phyloP scores from a whole-genome alignment of 1,140 invertebrate species.

The Pseudachorutes palmiensis region DNA sequence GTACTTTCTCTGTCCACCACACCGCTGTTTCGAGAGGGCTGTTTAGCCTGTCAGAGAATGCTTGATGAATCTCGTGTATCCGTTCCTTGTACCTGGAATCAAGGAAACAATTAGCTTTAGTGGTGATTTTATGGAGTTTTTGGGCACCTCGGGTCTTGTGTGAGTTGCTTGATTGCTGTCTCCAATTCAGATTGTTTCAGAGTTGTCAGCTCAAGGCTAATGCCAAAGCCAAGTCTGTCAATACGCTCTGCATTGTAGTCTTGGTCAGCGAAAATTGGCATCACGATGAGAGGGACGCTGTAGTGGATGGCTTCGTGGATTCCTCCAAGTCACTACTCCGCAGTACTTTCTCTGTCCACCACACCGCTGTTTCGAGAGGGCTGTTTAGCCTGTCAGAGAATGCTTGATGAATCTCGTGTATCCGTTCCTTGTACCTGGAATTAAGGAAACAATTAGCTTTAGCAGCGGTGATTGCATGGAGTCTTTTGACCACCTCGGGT shows the following conservation, averaged over 20 bases:
- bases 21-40: constrained; percentile 40
- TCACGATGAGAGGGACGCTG: constrained; percentile 42
- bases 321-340: constrained; percentile 46
- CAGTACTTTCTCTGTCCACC: constrained; percentile 52
- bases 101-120: no score
- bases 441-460: no score
- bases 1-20: constrained; percentile 52
- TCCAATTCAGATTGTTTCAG: constrained; percentile 27
- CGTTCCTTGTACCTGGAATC: constrained; percentile 11
- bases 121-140: not conserved
- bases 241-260: constrained; percentile 38
- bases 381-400: constrained; percentile 36
- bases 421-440: constrained; percentile 12
- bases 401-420: not conserved
- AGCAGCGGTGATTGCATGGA: not conserved
- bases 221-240: constrained; percentile 32
- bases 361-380: constrained; percentile 42
- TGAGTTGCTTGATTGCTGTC: constrained; percentile 18
- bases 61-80: not conserved
- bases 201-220: constrained; percentile 29
- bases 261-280: constrained; percentile 45
- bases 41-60: constrained; percentile 36
- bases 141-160: constrained; percentile 23
- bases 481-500: constrained; percentile 21
- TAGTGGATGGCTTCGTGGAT: constrained; percentile 43